Percentiles rank a stretch among this genome's conserved stretches.
Conservation (phyloP, 2,888 invertebrate genomes). For the Heliconius hortense region DNA sequence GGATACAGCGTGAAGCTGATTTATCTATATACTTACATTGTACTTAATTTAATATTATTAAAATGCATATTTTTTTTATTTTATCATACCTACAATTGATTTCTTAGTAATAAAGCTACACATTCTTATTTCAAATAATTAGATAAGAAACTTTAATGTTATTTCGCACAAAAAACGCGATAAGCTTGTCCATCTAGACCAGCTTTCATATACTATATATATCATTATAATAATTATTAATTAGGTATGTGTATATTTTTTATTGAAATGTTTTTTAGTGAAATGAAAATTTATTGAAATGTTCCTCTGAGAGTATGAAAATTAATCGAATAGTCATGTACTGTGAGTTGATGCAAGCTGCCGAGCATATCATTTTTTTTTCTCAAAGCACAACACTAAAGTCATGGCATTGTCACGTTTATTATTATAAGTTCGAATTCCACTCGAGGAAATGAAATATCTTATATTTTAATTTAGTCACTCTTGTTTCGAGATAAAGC, state of each 20-base stretch:
- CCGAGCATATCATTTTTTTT: background rate
- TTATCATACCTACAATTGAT: background rate
- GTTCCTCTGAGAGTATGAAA: background rate
- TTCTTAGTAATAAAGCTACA: background rate
- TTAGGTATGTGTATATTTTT: no score
- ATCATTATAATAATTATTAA: background rate
- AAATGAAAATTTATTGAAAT: background rate
- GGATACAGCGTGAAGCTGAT: no score
- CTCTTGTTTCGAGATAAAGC: no score
- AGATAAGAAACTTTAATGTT: background rate
- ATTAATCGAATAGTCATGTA: background rate
- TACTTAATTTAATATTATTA: background rate
- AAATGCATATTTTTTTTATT: background rate
- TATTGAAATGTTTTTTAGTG: no score
- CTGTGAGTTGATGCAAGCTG: background rate
- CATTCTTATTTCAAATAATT: background rate
- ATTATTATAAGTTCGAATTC: no score
- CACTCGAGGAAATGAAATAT: no score
- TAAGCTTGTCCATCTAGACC: constrained; percentile 1
- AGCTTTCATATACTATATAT: background rate
- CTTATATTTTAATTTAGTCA: no score
- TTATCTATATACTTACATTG: background rate
- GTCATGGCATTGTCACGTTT: no score
- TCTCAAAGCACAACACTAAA: background rate
- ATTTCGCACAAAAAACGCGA: background rate